A percentile compares a stretch with the other conserved stretches of the same genome.
phyloP scores from a whole-genome alignment of 1,140 invertebrate genomes.

The Phymastichus coffea region DNA sequence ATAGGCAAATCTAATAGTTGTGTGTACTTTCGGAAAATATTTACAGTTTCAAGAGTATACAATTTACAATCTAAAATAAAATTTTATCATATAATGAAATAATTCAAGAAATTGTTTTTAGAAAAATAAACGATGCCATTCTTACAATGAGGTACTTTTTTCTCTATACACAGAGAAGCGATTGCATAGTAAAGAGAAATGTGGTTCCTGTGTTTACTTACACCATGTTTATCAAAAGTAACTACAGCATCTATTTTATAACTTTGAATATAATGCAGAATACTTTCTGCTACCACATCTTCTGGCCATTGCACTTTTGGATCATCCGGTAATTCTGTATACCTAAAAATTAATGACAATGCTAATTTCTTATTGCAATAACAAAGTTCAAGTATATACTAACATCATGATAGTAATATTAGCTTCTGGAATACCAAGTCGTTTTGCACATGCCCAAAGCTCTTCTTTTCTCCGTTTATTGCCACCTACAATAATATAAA shows the following conservation, averaged over 20 bases:
- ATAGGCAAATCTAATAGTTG: slow-evolving; percentile 80
- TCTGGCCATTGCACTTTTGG: slow-evolving; percentile 73
- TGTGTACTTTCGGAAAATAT: slow-evolving; percentile 84
- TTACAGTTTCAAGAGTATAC: slow-evolving; percentile 80
- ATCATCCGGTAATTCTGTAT: slow-evolving; percentile 74
- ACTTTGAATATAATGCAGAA: slow-evolving; percentile 71
- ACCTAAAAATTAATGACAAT: slow-evolving; percentile 53
- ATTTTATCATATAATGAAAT: not conserved
- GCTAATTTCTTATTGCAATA: too few species aligned
- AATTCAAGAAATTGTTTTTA: not conserved
- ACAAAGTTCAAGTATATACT: slow-evolving; percentile 43
- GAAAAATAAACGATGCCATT: not conserved
- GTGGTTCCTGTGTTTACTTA: slow-evolving; percentile 90
- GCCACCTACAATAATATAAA: slow-evolving; percentile 62
- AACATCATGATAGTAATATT: slow-evolving; percentile 69
- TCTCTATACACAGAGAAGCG: slow-evolving; percentile 72
- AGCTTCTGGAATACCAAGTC: slow-evolving; percentile 73
- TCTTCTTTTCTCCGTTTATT: slow-evolving; percentile 72
- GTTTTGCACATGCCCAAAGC: slow-evolving; percentile 73
- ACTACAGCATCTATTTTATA: slow-evolving; percentile 81
- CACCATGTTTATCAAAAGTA: slow-evolving; percentile 89
- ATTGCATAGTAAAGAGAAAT: slow-evolving; percentile 78
- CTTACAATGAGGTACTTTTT: slow-evolving; percentile 70
- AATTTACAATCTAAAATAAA: slow-evolving; percentile 72
- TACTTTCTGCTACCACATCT: slow-evolving; percentile 68